Evolutionary conservation across 2,113 vertebrate genomes (phyloP).

Genomic region (Gymnocephalus cernua): DNA sequence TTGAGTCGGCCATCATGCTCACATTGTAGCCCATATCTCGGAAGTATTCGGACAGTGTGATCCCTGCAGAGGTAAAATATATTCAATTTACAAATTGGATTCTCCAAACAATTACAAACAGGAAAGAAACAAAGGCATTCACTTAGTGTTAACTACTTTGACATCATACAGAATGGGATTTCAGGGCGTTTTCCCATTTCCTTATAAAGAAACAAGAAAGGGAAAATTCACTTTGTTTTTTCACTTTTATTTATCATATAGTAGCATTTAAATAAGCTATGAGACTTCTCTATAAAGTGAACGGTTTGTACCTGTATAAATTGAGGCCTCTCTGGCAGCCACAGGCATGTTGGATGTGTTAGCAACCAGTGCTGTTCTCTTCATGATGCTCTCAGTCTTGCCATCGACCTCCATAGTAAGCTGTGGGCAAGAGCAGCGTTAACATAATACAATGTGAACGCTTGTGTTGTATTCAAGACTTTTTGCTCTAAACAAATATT

Average conservation of each 20-base stretch:
- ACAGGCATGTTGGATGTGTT: slow-evolving; percentile 99
- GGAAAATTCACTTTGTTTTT: neutral
- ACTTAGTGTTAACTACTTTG: neutral
- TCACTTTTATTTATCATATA: neutral
- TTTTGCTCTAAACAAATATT: neutral
- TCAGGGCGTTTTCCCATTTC: neutral
- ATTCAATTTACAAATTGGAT: neutral
- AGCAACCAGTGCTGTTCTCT: slow-evolving; percentile 95
- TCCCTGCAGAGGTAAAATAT: slow-evolving; percentile 82
- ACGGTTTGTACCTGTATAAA: slow-evolving; percentile 89
- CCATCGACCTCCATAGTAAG: slow-evolving; percentile 97
- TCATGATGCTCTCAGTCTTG: slow-evolving; percentile 97
- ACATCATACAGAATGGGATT: neutral
- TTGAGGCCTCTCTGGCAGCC: slow-evolving; percentile 97
- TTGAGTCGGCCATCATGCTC: slow-evolving; percentile 99
- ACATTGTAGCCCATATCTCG: slow-evolving; percentile 98
- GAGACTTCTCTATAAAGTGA: neutral
- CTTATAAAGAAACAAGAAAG: neutral
- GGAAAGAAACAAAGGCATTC: neutral
- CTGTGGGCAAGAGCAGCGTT: slow-evolving; percentile 72
- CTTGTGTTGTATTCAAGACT: neutral
- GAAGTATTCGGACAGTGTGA: slow-evolving; percentile 98
- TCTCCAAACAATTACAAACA: neutral
- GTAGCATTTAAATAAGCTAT: neutral
- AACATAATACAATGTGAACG: neutral